A percentile compares a stretch with the other conserved stretches of the same genome.
phyloP scores from a whole-genome alignment of 2,888 invertebrate genomes.

The Fragum whitleyi region DNA sequence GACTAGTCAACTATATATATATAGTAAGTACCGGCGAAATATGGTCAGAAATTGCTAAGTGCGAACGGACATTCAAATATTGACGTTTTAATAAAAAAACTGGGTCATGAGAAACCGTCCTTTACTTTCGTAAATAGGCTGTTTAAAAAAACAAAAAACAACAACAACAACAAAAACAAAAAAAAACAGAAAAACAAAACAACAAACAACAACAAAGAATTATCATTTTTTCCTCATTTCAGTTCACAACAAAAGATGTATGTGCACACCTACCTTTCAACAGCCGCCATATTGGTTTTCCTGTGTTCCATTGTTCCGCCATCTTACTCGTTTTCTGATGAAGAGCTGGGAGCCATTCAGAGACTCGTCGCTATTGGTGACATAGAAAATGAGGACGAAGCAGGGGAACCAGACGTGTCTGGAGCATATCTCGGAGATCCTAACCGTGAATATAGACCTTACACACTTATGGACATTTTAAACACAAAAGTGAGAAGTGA shows the following conservation, averaged over 20 bases:
- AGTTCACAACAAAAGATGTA: background rate
- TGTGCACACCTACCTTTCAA: background rate
- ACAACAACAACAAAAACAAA: too few species aligned
- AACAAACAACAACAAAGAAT: too few species aligned
- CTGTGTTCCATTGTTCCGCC: background rate
- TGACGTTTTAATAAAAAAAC: too few species aligned
- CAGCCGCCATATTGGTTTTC: background rate
- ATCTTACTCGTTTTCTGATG: background rate
- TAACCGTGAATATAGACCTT: background rate
- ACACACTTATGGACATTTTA: slow-evolving; percentile 40
- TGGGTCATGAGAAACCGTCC: too few species aligned
- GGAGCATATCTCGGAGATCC: slow-evolving; percentile 2
- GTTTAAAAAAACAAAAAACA: too few species aligned
- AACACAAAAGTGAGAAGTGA: slow-evolving; percentile 37
- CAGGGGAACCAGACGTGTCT: background rate
- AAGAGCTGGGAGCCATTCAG: slow-evolving; percentile 12
- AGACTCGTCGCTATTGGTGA: slow-evolving; percentile 8
- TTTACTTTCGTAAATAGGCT: too few species aligned
- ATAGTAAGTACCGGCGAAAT: too few species aligned
- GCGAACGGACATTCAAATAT: too few species aligned
- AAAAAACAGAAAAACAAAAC: too few species aligned
- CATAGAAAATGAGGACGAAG: background rate
- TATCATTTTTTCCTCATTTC: background rate
- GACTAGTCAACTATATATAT: too few species aligned
- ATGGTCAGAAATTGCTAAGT: too few species aligned